Percentiles rank a stretch among this genome's conserved stretches.
These are phyloP conservation scores for Enteromius viviparus DNA, from an alignment of 2,797 vertebrate species.

Conservation along the genomic window DNA sequence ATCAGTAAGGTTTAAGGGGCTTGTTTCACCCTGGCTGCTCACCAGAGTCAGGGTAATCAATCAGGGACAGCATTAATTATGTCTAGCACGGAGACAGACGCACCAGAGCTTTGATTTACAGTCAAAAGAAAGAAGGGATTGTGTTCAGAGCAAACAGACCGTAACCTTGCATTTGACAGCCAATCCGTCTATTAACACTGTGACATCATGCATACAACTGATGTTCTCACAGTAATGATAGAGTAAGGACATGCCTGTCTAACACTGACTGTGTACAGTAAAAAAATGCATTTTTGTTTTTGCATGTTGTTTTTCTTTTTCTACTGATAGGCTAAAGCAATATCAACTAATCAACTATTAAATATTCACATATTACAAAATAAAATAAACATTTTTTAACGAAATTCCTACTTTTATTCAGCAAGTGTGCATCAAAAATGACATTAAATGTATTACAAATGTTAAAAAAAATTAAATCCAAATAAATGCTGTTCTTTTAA, in stretches of 20 bases:
- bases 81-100: constrained; percentile 42
- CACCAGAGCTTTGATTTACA: constrained; percentile 47
- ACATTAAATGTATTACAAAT: not conserved
- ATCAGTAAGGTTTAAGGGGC: constrained; percentile 41
- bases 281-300: not conserved
- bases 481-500: too few species aligned
- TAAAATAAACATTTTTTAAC: not conserved
- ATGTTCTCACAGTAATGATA: constrained; percentile 24
- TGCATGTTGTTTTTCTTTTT: not conserved
- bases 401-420: not conserved
- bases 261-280: not conserved
- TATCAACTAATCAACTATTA: not conserved
- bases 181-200: constrained; percentile 35
- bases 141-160: constrained; percentile 50
- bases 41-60: constrained; percentile 57
- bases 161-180: constrained; percentile 35
- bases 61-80: constrained; percentile 64
- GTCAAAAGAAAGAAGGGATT: constrained; percentile 45
- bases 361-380: not conserved
- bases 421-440: not conserved
- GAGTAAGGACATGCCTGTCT: not conserved
- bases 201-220: constrained; percentile 35
- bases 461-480: not conserved
- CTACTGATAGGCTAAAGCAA: not conserved
- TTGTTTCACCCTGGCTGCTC: constrained; percentile 43